Evolutionary conservation across 2,797 vertebrate genomes (phyloP).

Genomic region (Arnoldichthys spilopterus): DNA sequence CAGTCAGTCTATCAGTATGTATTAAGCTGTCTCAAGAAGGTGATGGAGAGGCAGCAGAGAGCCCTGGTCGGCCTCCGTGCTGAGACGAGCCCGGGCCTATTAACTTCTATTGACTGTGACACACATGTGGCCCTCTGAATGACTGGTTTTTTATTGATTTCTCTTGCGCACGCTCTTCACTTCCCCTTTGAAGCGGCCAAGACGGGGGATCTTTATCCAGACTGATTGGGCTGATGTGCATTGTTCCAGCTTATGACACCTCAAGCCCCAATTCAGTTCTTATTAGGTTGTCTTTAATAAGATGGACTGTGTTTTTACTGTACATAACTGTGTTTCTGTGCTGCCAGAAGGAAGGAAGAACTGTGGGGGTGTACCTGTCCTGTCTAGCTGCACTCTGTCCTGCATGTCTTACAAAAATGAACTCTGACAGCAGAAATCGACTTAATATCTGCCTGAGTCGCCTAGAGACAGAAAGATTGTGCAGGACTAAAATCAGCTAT

Average conservation of each 20-base stretch:
- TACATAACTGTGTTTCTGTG: background rate
- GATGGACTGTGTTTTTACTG: background rate
- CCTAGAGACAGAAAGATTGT: slow-evolving; percentile 84
- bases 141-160: slow-evolving; percentile 99
- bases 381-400: slow-evolving; percentile 63
- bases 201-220: slow-evolving; percentile 99
- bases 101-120: slow-evolving; percentile 99
- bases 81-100: slow-evolving; percentile 92
- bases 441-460: slow-evolving; percentile 87
- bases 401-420: slow-evolving; percentile 74
- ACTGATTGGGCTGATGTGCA: slow-evolving; percentile 88
- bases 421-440: slow-evolving; percentile 82
- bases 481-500: slow-evolving; percentile 97
- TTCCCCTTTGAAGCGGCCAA: slow-evolving; percentile 89
- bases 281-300: background rate
- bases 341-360: slow-evolving; percentile 66
- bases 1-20: slow-evolving; percentile 81
- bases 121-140: slow-evolving; percentile 98
- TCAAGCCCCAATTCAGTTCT: slow-evolving; percentile 62
- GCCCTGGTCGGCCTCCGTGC: slow-evolving; percentile 86
- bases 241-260: slow-evolving; percentile 78
- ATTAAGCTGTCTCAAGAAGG: slow-evolving; percentile 80
- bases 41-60: slow-evolving; percentile 62
- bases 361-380: slow-evolving; percentile 61
- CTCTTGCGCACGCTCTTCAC: slow-evolving; percentile 94